Conservation (phyloP, 1,140 invertebrate genomes). For the Paracyclopina nana region DNA sequence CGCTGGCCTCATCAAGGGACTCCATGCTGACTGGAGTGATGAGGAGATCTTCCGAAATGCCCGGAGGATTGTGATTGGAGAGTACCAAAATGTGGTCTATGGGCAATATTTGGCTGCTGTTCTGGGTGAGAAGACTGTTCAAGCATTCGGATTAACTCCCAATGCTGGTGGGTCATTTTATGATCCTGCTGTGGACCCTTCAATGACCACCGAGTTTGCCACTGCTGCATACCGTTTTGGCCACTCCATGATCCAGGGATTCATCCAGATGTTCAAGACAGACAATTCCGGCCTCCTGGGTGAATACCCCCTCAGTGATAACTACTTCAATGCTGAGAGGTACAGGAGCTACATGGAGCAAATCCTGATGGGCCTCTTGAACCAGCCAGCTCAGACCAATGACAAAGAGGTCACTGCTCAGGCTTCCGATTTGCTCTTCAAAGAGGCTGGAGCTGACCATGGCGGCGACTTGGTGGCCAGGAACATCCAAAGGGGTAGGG, state of each 20-base stretch:
- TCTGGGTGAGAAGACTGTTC: slow-evolving; percentile 19
- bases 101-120: slow-evolving; percentile 27
- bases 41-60: slow-evolving; percentile 46
- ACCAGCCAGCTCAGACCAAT: slow-evolving; percentile 70
- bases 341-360: slow-evolving; percentile 19
- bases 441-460: slow-evolving; percentile 24
- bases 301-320: slow-evolving; percentile 60
- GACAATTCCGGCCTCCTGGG: slow-evolving; percentile 56
- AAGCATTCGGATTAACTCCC: slow-evolving; percentile 17
- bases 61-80: slow-evolving; percentile 28
- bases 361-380: slow-evolving; percentile 51
- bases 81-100: slow-evolving; percentile 28
- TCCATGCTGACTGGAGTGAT: slow-evolving; percentile 33
- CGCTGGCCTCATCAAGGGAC: slow-evolving; percentile 22
- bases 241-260: slow-evolving; percentile 70
- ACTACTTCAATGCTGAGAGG: slow-evolving; percentile 84
- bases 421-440: slow-evolving; percentile 29
- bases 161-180: slow-evolving; percentile 33
- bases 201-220: slow-evolving; percentile 81
- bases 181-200: slow-evolving; percentile 68
- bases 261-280: slow-evolving; percentile 57
- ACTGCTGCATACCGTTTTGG: slow-evolving; percentile 81
- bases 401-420: slow-evolving; percentile 78
- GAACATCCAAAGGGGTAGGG: slow-evolving; percentile 79
- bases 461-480: slow-evolving; percentile 67